Evolutionary conservation across 2,113 vertebrate genomes (phyloP), one percentile per base, ranked within the genome.

Genomic region (Carassius carassius): DNA sequence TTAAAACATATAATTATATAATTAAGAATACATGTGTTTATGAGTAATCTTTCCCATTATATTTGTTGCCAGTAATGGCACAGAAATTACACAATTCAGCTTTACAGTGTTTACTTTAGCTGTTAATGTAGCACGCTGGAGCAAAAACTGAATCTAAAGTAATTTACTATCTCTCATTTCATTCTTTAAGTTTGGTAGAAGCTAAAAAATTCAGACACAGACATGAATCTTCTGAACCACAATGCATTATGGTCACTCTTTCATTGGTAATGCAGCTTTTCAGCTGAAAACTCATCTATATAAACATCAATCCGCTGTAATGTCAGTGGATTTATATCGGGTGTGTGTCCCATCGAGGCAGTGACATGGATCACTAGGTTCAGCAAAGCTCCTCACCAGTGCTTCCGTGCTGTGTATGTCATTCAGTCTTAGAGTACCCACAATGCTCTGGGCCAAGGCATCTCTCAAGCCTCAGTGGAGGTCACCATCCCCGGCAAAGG

Each of bases 401-500:
- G 41, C 78, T 67, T 19, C 13, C 16, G 12, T 32, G n/a, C 60
- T 29, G 29, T 60, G 5, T 81, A 54, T 85, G 25, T 35, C 47
- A 76, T 23, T 47, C 58, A 63, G 11, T 58, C 51, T 73, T 65
- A 9, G 3, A 19, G 23, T 79, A 67, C 49, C 81, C 58, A 78
- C 73, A 70, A 72, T 29, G 62, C 77, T 51, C 51, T 65, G 77
- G 77, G 65, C 49, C 41, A 14, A 86, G 29, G 67, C 84, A 75
- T 73, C 69, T 81, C 41, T 83, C 60, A 23, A 44, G 69, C 19
- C 58, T 23, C 75, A 25, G 32, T 19, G 23, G 72, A 84, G 81
- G 81, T 86, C 87, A 86, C 74, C 60, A 56, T 54, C 73, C 47
- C 37, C 23, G 72, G 62, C 81, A 73, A 77, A 84, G 32, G 47